Conservation (phyloP, 23 tunicate genomes). For the Diplosoma virens region DNA sequence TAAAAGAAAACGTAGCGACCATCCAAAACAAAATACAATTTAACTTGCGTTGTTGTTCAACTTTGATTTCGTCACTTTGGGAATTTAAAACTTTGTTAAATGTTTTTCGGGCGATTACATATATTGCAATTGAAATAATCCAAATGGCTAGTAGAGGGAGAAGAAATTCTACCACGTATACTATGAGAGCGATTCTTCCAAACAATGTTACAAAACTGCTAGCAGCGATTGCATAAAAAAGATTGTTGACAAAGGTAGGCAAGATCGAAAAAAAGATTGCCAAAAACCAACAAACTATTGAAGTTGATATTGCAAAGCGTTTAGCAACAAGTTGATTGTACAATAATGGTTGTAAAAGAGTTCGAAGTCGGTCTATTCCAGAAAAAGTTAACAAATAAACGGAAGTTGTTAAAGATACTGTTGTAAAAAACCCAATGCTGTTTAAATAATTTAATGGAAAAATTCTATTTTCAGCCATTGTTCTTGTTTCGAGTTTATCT, state of each 20-base stretch:
- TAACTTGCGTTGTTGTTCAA: slow-evolving; percentile 1
- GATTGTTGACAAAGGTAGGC: neutral
- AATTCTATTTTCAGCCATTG: neutral
- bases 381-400: slow-evolving; percentile 20
- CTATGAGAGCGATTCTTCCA: slow-evolving; percentile 3
- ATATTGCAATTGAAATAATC: slow-evolving; percentile 19
- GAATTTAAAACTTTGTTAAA: slow-evolving; percentile 4
- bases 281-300: neutral
- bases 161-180: slow-evolving; percentile 10
- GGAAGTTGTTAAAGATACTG: slow-evolving; percentile 9
- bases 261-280: neutral
- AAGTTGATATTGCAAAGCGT: neutral
- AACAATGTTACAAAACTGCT: slow-evolving; percentile 2
- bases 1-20: slow-evolving; percentile 25
- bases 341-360: neutral
- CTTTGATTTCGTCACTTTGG: neutral
- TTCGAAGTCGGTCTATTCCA: slow-evolving; percentile 15
- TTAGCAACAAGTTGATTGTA: slow-evolving; percentile 15
- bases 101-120: neutral
- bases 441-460: neutral
- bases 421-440: slow-evolving; percentile 16
- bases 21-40: slow-evolving; percentile 1
- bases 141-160: slow-evolving; percentile 9
- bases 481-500: neutral
- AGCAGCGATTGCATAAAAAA: neutral